These are phyloP conservation scores for Pangasianodon hypophthalmus DNA, from an alignment of 2,113 vertebrate genomes.

Conservation along the genomic window DNA sequence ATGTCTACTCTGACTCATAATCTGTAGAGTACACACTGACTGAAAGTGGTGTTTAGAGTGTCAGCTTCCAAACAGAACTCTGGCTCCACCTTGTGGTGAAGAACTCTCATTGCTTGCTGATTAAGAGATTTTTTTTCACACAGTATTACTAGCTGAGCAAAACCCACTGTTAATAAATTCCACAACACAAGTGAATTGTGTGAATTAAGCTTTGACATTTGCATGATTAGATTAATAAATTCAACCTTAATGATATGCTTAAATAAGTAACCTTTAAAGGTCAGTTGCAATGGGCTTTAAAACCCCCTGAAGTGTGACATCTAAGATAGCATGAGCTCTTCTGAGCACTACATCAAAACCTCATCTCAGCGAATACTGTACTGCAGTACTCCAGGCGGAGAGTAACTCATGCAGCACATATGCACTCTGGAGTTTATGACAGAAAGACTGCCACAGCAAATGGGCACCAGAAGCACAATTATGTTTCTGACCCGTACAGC, in stretches of 20 bases:
- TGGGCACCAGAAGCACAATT: not conserved
- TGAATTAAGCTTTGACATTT: slow-evolving; percentile 31
- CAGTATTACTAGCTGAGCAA: not conserved
- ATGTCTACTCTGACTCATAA: not conserved
- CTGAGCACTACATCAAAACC: not conserved
- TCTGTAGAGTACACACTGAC: not conserved
- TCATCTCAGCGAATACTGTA: not conserved
- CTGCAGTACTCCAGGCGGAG: not conserved
- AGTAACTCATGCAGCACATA: not conserved
- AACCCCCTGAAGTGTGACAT: slow-evolving; percentile 1
- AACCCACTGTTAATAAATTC: not conserved
- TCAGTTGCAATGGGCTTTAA: not conserved
- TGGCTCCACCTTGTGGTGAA: slow-evolving; percentile 64
- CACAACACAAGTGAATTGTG: not conserved
- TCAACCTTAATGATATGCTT: not conserved
- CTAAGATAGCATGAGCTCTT: not conserved
- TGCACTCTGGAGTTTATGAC: not conserved
- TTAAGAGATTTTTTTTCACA: not conserved
- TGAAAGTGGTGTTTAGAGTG: not conserved
- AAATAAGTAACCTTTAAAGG: slow-evolving; percentile 29
- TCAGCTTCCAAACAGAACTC: slow-evolving; percentile 42
- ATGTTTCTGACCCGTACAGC: not conserved
- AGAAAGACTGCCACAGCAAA: not conserved
- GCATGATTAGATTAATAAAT: not conserved
- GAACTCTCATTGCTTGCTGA: not conserved